phyloP scores from a whole-genome alignment of 2,797 vertebrate species.

The Tamandua tetradactyla region DNA sequence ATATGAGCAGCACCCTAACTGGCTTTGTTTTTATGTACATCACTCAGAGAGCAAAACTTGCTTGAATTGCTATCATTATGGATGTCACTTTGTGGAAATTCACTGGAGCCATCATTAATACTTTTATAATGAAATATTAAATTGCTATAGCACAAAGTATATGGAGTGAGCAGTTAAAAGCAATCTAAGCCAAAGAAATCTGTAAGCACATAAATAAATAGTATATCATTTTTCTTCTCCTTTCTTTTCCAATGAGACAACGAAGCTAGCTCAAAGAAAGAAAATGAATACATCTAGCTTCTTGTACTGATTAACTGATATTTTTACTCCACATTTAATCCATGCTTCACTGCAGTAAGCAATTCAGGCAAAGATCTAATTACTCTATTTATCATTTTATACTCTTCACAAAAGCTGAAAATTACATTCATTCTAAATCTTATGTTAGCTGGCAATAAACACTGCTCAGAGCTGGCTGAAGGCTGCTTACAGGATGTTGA shows the following conservation, averaged over 20 bases:
- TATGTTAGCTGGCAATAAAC: slow-evolving; percentile 50
- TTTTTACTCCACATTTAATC: slow-evolving; percentile 74
- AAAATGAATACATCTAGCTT: slow-evolving; percentile 61
- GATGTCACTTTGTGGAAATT: slow-evolving; percentile 26
- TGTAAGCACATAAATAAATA: slow-evolving; percentile 69
- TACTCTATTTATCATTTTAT: slow-evolving; percentile 69
- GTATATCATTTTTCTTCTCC: slow-evolving; percentile 42
- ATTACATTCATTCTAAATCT: slow-evolving; percentile 72
- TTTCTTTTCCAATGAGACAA: slow-evolving; percentile 51
- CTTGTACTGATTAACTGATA: slow-evolving; percentile 65
- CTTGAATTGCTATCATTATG: not conserved
- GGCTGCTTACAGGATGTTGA: slow-evolving; percentile 12
- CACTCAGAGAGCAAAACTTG: not conserved
- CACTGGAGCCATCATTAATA: slow-evolving; percentile 39
- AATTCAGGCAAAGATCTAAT: slow-evolving; percentile 63
- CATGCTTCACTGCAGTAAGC: slow-evolving; percentile 58
- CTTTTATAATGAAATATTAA: slow-evolving; percentile 76
- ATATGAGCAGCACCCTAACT: not conserved
- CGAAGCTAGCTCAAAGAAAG: slow-evolving; percentile 56
- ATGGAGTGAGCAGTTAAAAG: slow-evolving; percentile 36
- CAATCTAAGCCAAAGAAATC: slow-evolving; percentile 33
- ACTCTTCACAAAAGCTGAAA: slow-evolving; percentile 70
- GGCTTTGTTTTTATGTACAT: slow-evolving; percentile 4
- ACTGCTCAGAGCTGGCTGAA: slow-evolving; percentile 41
- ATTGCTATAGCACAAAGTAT: slow-evolving; percentile 38